Percentiles rank a stretch among this genome's conserved stretches.
Evolutionary conservation across 2,797 vertebrate genomes (phyloP).

Genomic region (Hydrocynus forskahlii): DNA sequence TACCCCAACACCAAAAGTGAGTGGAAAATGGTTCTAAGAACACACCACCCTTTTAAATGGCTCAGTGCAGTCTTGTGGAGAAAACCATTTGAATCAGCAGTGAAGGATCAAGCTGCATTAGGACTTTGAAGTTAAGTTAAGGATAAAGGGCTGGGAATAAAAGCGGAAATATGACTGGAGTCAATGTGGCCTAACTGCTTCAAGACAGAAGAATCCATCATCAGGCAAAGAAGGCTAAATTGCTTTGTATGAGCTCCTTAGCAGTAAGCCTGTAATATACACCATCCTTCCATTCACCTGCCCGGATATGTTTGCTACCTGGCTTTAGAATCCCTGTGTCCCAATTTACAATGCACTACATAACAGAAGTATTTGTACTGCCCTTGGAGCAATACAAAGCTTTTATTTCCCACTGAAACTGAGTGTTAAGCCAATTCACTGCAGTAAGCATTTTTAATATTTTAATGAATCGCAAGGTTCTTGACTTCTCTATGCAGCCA

Average conservation of each 20-base stretch:
- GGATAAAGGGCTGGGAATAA: conserved; percentile 8
- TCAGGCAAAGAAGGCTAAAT: neutral
- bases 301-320: neutral
- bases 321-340: neutral
- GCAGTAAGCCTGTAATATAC: neutral
- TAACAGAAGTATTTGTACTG: neutral
- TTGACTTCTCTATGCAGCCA: neutral
- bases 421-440: neutral
- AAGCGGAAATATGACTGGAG: conserved; percentile 49
- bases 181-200: conserved; percentile 10
- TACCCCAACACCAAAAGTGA: neutral
- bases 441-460: neutral
- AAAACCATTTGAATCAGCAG: neutral
- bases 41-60: neutral
- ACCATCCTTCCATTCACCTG: neutral
- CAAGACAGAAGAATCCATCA: conserved; percentile 10
- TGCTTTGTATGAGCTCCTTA: neutral
- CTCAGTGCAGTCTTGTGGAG: neutral
- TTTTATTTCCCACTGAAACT: conserved; percentile 1
- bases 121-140: conserved; percentile 2
- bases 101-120: conserved; percentile 13
- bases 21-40: neutral
- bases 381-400: neutral
- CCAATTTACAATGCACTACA: neutral
- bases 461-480: conserved; percentile 6